Evolutionary conservation across 1,140 invertebrate genomes (phyloP).

Genomic region (Papilio polyxenes): DNA sequence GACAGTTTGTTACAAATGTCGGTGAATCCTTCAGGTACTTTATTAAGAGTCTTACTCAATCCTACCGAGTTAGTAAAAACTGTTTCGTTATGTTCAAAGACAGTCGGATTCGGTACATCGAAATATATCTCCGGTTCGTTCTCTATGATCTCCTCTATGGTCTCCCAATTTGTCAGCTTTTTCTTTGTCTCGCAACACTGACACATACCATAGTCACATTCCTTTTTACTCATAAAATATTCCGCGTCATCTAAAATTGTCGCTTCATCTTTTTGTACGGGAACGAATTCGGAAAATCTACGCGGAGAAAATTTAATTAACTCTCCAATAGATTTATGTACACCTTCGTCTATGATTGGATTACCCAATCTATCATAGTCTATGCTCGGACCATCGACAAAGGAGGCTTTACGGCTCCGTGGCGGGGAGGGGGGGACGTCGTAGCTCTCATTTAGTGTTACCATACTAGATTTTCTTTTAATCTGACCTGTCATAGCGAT

Average conservation of each 20-base stretch:
- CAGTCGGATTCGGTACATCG: constrained; percentile 63
- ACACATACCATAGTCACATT: constrained; percentile 72
- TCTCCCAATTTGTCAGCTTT: constrained; percentile 69
- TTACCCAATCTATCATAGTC: constrained; percentile 49
- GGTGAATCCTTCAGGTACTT: constrained; percentile 58
- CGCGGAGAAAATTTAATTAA: constrained; percentile 64
- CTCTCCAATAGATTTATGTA: constrained; percentile 59
- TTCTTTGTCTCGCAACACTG: constrained; percentile 66
- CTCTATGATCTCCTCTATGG: constrained; percentile 74
- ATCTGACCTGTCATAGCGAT: constrained; percentile 87
- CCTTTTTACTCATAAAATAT: constrained; percentile 70
- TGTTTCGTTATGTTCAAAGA: constrained; percentile 54
- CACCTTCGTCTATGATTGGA: constrained; percentile 52
- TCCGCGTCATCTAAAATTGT: constrained; percentile 73
- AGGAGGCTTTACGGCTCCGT: constrained; percentile 57
- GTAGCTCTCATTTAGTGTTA: constrained; percentile 48
- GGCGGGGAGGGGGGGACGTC: constrained; percentile 50
- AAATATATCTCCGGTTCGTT: constrained; percentile 77
- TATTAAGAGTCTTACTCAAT: constrained; percentile 50
- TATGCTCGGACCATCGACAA: constrained; percentile 45
- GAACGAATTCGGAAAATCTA: constrained; percentile 68
- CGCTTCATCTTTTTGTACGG: constrained; percentile 56
- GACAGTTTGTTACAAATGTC: constrained; percentile 61
- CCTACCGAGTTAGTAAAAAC: constrained; percentile 27
- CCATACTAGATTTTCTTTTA: constrained; percentile 69